These are phyloP conservation scores for Falcunculus frontatus DNA, from an alignment of 2,113 vertebrate species.

Conservation along the genomic window DNA sequence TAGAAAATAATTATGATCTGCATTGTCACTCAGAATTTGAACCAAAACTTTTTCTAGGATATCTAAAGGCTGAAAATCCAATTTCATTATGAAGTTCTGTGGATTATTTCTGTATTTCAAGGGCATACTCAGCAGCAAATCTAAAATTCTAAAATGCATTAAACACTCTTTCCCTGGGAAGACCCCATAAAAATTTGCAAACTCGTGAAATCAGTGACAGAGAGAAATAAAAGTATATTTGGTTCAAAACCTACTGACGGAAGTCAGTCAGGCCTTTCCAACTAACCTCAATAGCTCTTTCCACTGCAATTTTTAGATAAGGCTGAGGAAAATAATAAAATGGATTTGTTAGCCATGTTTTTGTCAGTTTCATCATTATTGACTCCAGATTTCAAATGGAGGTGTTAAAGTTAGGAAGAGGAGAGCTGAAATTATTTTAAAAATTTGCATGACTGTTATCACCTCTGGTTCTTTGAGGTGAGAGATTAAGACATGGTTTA, in stretches of 20 bases:
- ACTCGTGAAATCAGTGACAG: background rate
- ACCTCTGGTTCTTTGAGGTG: background rate
- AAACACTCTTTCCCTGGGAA: background rate
- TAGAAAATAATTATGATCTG: background rate
- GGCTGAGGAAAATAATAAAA: background rate
- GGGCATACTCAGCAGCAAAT: background rate
- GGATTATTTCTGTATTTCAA: background rate
- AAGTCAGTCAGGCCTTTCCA: background rate
- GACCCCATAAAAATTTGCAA: background rate
- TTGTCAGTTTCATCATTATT: background rate
- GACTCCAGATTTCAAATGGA: background rate
- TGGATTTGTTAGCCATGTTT: background rate
- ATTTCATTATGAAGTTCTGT: background rate
- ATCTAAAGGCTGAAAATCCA: background rate
- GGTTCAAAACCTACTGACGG: background rate
- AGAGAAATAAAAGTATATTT: background rate
- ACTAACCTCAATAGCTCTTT: background rate
- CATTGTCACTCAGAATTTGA: background rate
- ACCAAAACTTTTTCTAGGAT: background rate
- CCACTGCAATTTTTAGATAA: background rate
- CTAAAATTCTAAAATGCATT: background rate
- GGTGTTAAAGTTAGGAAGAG: background rate
- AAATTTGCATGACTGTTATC: background rate
- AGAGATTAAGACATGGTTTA: background rate
- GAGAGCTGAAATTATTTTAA: background rate